phyloP scores from a whole-genome alignment of 2,797 vertebrate species.

The Pantherophis vulpinus region DNA sequence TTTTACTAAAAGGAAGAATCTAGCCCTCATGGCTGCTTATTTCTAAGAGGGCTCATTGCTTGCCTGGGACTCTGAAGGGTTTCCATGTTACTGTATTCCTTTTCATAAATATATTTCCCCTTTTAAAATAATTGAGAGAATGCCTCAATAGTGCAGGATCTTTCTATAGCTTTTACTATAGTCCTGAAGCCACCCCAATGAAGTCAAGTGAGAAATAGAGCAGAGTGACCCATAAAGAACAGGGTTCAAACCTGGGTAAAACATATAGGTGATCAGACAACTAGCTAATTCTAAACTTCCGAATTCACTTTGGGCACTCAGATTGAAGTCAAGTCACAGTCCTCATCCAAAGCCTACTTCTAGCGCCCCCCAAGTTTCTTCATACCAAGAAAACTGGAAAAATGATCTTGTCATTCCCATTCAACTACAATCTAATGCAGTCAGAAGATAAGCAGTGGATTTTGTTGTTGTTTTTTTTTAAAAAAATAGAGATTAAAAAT shows the following conservation, averaged over 20 bases:
- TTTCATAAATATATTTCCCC: not conserved
- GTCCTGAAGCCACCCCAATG: not conserved
- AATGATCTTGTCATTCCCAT: not conserved
- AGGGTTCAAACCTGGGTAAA: not conserved
- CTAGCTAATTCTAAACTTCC: not conserved
- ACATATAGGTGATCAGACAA: not conserved
- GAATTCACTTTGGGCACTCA: not conserved
- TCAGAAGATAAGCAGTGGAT: not conserved
- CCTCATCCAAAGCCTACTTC: not conserved
- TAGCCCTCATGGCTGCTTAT: slow-evolving; percentile 1
- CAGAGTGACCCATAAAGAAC: not conserved
- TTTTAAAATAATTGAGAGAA: not conserved
- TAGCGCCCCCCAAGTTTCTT: not conserved
- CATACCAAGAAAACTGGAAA: not conserved
- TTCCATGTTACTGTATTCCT: not conserved
- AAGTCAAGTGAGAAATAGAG: not conserved
- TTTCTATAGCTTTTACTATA: no score
- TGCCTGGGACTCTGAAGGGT: not conserved
- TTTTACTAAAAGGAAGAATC: not conserved
- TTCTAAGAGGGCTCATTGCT: not conserved
- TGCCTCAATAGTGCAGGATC: not conserved
- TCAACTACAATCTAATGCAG: not conserved
- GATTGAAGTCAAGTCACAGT: not conserved
- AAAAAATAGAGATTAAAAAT: not conserved
- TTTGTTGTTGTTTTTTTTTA: not conserved